phyloP scores from a whole-genome alignment of 2,113 vertebrate species.

The Sula dactylatra region DNA sequence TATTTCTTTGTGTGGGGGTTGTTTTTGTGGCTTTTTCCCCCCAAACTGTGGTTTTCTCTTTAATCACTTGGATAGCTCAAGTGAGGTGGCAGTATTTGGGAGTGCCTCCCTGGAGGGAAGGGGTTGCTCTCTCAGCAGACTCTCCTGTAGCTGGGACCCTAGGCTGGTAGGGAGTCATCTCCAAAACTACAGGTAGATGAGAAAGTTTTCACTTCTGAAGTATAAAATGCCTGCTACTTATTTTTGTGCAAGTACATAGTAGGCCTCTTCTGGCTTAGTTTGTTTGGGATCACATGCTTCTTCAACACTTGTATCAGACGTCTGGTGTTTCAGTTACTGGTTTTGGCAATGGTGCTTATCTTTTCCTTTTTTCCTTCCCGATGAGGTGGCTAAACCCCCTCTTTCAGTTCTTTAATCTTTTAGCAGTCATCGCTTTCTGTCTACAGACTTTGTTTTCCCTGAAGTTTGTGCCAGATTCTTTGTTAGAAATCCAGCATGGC shows the following conservation, averaged over 20 bases:
- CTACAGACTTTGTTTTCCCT: background rate
- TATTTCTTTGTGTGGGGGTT: background rate
- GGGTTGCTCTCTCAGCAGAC: background rate
- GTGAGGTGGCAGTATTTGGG: background rate
- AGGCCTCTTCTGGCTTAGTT: background rate
- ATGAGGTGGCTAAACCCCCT: no score
- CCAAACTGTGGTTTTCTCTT: background rate
- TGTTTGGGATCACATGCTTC: background rate
- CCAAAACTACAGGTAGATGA: background rate
- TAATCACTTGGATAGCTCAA: background rate
- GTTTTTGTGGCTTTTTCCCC: accelerated
- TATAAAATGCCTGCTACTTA: background rate
- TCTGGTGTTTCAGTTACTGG: background rate
- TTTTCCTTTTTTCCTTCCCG: background rate
- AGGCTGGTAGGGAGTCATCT: background rate
- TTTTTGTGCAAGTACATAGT: background rate
- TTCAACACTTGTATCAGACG: accelerated
- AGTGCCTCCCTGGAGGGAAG: background rate
- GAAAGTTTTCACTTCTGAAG: background rate
- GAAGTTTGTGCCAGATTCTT: background rate
- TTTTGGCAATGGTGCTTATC: background rate
- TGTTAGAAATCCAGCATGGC: background rate
- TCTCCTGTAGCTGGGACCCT: background rate
- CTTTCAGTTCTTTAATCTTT: background rate
- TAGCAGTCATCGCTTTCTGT: background rate